Evolutionary conservation across 2,888 invertebrate species (phyloP).

Genomic region (Nasonovia ribisnigri): DNA sequence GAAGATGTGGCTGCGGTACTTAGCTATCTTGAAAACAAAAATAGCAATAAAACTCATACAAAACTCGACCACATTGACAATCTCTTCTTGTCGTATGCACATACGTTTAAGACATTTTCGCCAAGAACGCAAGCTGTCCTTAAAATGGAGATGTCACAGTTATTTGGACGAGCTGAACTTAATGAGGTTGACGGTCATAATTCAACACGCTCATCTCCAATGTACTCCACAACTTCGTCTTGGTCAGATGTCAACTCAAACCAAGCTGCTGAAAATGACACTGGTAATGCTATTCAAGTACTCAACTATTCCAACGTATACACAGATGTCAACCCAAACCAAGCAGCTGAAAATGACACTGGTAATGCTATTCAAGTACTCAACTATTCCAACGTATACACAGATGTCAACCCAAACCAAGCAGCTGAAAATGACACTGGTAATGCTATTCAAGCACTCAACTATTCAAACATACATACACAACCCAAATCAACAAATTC

Average conservation of each 20-base stretch:
- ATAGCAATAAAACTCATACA: conserved; percentile 19
- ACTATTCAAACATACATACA: no score
- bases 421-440: no score
- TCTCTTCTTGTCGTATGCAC: conserved; percentile 42
- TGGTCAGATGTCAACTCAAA: conserved; percentile 9
- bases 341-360: no score
- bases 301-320: no score
- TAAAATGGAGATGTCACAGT: conserved; percentile 43
- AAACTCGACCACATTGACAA: conserved; percentile 40
- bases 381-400: no score
- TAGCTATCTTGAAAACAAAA: not conserved
- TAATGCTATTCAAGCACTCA: no score
- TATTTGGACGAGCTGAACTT: conserved; percentile 47
- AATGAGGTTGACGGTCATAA: not conserved
- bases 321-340: conserved; percentile 7
- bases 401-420: no score
- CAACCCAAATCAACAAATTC: no score
- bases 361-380: no score
- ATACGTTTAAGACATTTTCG: conserved; percentile 52
- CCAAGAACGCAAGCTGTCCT: conserved; percentile 44
- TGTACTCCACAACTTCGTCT: conserved; percentile 43
- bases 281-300: no score
- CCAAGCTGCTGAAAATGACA: no score
- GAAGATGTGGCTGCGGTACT: conserved; percentile 22
- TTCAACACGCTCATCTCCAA: not conserved